Conservation (phyloP, 2,888 invertebrate species). For the Elmis aenea region DNA sequence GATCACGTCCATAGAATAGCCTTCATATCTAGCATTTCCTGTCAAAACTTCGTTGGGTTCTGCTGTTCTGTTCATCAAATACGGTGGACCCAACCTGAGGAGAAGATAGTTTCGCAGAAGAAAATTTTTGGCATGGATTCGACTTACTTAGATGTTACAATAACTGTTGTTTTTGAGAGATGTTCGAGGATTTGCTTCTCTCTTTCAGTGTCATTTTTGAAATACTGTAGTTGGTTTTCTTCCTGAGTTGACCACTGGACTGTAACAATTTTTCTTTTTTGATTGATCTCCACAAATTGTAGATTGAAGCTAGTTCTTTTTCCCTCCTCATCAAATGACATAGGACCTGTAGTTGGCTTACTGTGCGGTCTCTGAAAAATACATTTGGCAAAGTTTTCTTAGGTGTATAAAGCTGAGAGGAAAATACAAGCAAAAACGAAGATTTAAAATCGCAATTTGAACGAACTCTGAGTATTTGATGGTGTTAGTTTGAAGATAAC, state of each 20-base stretch:
- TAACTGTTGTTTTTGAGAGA: slow-evolving; percentile 49
- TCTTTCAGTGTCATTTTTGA: slow-evolving; percentile 34
- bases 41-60: slow-evolving; percentile 55
- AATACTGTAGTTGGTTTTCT: not conserved
- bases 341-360: slow-evolving; percentile 59
- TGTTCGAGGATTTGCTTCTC: slow-evolving; percentile 46
- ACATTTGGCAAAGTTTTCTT: not conserved
- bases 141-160: slow-evolving; percentile 45
- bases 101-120: slow-evolving; percentile 6
- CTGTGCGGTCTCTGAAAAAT: slow-evolving; percentile 26
- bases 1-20: slow-evolving; percentile 89
- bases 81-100: slow-evolving; percentile 70
- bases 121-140: not conserved
- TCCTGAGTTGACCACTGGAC: slow-evolving; percentile 46
- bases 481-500: too few relatives aligned
- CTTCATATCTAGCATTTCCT: slow-evolving; percentile 77
- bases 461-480: too few relatives aligned
- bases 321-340: slow-evolving; percentile 64
- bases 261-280: slow-evolving; percentile 54
- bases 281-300: slow-evolving; percentile 56
- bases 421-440: too few relatives aligned
- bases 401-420: too few relatives aligned
- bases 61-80: slow-evolving; percentile 55
- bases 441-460: too few relatives aligned
- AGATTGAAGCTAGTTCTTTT: slow-evolving; percentile 58